Evolutionary conservation across 2,797 vertebrate species (phyloP), one percentile per base, ranked within the genome.

Genomic region (Cyprinella venusta): DNA sequence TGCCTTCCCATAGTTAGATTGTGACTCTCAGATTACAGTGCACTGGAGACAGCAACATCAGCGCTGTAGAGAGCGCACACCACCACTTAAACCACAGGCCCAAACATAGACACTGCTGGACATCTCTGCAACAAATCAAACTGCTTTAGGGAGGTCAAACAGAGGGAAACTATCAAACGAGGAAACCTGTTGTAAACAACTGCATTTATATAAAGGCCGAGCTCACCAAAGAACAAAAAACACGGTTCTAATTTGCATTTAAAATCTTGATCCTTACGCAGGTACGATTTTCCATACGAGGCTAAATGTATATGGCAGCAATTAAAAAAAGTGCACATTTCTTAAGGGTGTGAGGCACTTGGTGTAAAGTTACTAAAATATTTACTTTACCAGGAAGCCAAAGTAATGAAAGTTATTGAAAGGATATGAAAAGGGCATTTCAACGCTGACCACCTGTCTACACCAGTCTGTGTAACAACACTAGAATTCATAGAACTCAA

Each of bases 321-420:
- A 50, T 74, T 68, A 45, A 68, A 80, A 70, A 63, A 67, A 69
- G 33, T 16, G 18, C 26, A 54, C 26, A 19, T 80, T 81, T 81
- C 59, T 84, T 75, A 15, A 67, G 69, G 63, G 86, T 76, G 76
- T 68, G 69, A 80, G 67, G 56, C 59, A 54, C 74, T 82, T 84
- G 80, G 81, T 77, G 82, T 87, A 81, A 86, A 72, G 59, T 80
- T 85, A 71, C 61, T 50, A 72, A 79, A 86, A 85, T 83, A 78
- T 83, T 86, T 75, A 81, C 21, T n/a, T 74, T 83, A 72, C 59
- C 40, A 81, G 65, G 77, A 85, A 84, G 18, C 54, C 69, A 36
- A 6, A 36, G 36, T 33, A 33, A 33, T 33, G 33, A 33, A 33
- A 36, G 81, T 82, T 84, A 85, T 82, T 85, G 42, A 78, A 80